These are phyloP conservation scores for Candidula unifasciata DNA, from an alignment of 2,888 invertebrate genomes.

Conservation along the genomic window DNA sequence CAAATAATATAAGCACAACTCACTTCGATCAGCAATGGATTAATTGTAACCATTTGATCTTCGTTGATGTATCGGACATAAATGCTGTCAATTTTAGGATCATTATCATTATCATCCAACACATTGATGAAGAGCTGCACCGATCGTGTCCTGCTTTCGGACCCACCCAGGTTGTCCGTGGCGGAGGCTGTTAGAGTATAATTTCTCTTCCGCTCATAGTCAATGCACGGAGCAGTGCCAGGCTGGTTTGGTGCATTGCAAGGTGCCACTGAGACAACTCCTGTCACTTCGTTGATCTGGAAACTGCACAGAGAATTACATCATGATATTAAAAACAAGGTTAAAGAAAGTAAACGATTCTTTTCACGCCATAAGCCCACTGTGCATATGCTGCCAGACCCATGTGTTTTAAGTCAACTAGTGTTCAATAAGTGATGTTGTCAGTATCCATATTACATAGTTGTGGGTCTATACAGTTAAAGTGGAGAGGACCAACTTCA, in stretches of 20 bases:
- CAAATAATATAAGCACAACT: neutral
- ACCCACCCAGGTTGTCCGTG: slow-evolving; percentile 87
- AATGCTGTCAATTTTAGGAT: slow-evolving; percentile 83
- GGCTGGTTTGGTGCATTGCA: slow-evolving; percentile 63
- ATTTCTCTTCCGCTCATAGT: slow-evolving; percentile 62
- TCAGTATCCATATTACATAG: no score
- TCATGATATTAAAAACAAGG: no score
- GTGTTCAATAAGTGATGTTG: no score
- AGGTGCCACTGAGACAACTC: slow-evolving; percentile 87
- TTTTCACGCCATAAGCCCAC: no score
- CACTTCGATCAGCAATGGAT: slow-evolving; percentile 87
- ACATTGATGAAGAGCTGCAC: slow-evolving; percentile 78
- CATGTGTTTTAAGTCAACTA: no score
- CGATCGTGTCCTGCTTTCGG: slow-evolving; percentile 81
- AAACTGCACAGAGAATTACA: slow-evolving; percentile 81
- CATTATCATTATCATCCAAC: slow-evolving; percentile 90
- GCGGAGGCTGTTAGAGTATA: slow-evolving; percentile 64
- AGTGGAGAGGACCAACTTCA: no score
- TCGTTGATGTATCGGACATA: slow-evolving; percentile 69
- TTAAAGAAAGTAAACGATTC: no score
- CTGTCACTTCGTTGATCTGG: slow-evolving; percentile 87
- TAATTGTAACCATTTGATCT: slow-evolving; percentile 80
- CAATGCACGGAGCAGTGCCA: slow-evolving; percentile 83
- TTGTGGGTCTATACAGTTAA: no score
- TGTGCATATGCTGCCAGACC: no score